phyloP scores from a whole-genome alignment of 2,888 invertebrate genomes.

The Erebia aethiops region DNA sequence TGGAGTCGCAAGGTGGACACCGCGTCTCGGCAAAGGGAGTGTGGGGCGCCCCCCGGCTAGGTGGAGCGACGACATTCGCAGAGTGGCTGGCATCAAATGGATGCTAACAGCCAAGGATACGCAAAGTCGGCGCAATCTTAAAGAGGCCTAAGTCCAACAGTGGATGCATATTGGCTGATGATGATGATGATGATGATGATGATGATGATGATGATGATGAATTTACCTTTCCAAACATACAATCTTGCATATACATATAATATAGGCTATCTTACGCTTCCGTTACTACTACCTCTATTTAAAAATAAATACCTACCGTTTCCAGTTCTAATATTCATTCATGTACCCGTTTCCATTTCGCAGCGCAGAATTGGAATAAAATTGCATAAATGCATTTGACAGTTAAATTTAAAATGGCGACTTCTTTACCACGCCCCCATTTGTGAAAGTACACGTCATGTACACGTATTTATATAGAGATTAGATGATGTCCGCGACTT shows the following conservation, averaged over 20 bases:
- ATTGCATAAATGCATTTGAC: slow-evolving; percentile 22
- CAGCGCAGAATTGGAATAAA: slow-evolving; percentile 14
- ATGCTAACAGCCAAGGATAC: no score
- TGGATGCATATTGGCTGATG: no score
- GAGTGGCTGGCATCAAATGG: no score
- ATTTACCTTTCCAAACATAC: background rate
- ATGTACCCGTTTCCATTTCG: slow-evolving; percentile 19
- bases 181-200: no score
- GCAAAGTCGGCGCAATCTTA: no score
- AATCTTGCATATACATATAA: background rate
- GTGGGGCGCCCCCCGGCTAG: no score
- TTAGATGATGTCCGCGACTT: no score
- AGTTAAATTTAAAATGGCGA: slow-evolving; percentile 18
- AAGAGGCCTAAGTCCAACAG: no score
- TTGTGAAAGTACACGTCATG: background rate
- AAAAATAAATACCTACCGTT: background rate
- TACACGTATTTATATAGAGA: background rate
- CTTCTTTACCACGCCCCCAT: background rate
- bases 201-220: no score
- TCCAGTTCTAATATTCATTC: slow-evolving; percentile 18
- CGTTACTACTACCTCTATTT: background rate
- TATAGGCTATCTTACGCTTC: background rate
- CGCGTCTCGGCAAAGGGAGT: no score
- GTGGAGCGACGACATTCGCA: no score
- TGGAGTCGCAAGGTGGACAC: no score